phyloP scores from a whole-genome alignment of 2,888 invertebrate genomes.

The Aleiodes alternator region DNA sequence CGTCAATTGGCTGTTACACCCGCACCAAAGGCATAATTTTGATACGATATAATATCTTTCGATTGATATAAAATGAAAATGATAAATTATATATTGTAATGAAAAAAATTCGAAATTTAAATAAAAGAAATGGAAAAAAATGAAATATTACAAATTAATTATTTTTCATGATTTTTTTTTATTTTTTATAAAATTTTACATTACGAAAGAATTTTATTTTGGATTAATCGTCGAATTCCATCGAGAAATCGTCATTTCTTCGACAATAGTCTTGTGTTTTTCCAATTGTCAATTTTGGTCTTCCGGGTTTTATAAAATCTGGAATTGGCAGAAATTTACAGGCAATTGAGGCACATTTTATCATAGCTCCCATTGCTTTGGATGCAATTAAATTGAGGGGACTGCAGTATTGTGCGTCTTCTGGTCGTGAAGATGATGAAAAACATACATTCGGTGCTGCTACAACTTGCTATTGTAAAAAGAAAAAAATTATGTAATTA shows the following conservation, averaged over 20 bases:
- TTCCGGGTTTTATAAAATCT: conserved; percentile 45
- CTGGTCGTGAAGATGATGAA: conserved; percentile 22
- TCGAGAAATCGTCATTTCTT: not conserved
- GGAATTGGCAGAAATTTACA: conserved; percentile 54
- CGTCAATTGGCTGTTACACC: conserved; percentile 59
- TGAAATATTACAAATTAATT: no score
- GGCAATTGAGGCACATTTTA: conserved; percentile 51
- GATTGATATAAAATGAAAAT: not conserved
- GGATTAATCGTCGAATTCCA: conserved; percentile 2
- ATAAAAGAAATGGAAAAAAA: not conserved
- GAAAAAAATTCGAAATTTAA: no score
- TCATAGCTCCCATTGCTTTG: conserved; percentile 50
- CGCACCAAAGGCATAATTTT: conserved; percentile 29
- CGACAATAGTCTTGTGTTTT: not conserved
- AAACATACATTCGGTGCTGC: conserved; percentile 42
- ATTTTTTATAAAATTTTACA: not conserved
- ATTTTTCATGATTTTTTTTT: no score
- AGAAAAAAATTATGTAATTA: not conserved
- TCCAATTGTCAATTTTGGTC: not conserved
- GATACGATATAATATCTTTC: conserved; percentile 12
- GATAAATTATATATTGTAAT: not conserved
- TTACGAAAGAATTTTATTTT: not conserved
- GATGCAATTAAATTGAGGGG: conserved; percentile 51
- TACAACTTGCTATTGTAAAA: conserved; percentile 31
- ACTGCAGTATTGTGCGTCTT: conserved; percentile 25